These are phyloP conservation scores for Orchestes rusci DNA, from an alignment of 2,888 invertebrate genomes.

Conservation along the genomic window DNA sequence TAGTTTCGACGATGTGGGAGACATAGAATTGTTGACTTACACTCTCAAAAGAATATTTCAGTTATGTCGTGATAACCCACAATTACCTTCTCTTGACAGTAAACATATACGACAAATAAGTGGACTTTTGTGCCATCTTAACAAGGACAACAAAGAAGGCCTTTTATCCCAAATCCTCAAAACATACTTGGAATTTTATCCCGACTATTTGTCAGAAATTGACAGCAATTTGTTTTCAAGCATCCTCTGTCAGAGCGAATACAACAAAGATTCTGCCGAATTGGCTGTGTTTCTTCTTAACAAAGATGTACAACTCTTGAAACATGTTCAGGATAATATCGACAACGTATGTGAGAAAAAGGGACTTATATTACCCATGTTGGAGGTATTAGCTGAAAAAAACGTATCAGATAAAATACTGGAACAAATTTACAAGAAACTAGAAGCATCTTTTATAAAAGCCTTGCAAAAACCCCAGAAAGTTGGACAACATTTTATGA, in stretches of 20 bases:
- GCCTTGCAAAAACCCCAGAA: constrained; percentile 63
- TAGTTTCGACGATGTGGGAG: no score
- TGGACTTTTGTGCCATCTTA: no score
- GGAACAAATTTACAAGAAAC: constrained; percentile 50
- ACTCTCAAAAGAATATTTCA: no score
- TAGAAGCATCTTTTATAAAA: constrained; percentile 56
- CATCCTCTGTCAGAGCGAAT: constrained; percentile 47
- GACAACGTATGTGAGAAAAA: constrained; percentile 50
- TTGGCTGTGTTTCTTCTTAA: constrained; percentile 54
- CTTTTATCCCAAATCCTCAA: no score
- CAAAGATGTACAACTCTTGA: constrained; percentile 46
- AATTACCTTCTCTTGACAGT: no score
- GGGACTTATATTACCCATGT: constrained; percentile 57
- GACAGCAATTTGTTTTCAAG: constrained; percentile 49
- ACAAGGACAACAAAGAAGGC: no score
- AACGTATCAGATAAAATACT: constrained; percentile 46
- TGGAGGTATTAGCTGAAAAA: constrained; percentile 47
- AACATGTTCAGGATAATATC: constrained; percentile 40
- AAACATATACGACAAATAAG: no score
- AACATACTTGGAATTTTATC: constrained; percentile 54
- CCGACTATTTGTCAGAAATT: constrained; percentile 50
- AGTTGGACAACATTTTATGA: constrained; percentile 57
- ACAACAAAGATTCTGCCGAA: constrained; percentile 52
- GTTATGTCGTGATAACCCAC: no score
- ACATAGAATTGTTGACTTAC: no score